A percentile compares a stretch with the other conserved stretches of the same genome.
These are phyloP conservation scores for Nemotelus nigrinus DNA, from an alignment of 2,888 invertebrate species.

Conservation along the genomic window DNA sequence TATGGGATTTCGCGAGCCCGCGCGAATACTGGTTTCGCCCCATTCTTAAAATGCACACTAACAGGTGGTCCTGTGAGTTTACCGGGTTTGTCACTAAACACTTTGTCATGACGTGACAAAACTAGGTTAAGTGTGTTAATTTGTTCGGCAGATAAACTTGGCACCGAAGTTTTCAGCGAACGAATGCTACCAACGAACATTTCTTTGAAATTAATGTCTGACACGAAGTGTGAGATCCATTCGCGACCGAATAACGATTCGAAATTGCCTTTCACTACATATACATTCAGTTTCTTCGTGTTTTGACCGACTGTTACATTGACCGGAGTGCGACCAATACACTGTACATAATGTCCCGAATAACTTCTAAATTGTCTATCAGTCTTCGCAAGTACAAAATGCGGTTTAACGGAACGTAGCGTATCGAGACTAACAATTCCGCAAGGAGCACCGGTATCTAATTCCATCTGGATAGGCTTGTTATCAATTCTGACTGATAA, in stretches of 20 bases:
- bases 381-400: too few species aligned
- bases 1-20: slow-evolving; percentile 41
- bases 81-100: background rate
- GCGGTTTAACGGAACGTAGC: too few species aligned
- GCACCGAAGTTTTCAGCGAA: too few species aligned
- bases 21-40: slow-evolving; percentile 31
- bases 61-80: too few species aligned
- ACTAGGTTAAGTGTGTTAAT: background rate
- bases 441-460: slow-evolving; percentile 4
- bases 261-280: too few species aligned
- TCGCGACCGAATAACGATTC: slow-evolving; percentile 6
- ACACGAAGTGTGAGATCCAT: slow-evolving; percentile 9
- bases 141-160: background rate
- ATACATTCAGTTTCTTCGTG: too few species aligned
- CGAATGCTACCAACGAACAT: too few species aligned
- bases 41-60: background rate
- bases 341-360: too few species aligned
- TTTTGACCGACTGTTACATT: too few species aligned
- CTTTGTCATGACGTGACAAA: background rate
- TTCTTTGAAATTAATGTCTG: background rate
- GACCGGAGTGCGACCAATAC: too few species aligned
- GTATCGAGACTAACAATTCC: background rate
- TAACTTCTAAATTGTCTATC: too few species aligned
- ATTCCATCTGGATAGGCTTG: background rate
- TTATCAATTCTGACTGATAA: too few species aligned